Base-by-base conservation (phyloP, 1,140 invertebrate genomes). In the Ips nitidus region DNA sequence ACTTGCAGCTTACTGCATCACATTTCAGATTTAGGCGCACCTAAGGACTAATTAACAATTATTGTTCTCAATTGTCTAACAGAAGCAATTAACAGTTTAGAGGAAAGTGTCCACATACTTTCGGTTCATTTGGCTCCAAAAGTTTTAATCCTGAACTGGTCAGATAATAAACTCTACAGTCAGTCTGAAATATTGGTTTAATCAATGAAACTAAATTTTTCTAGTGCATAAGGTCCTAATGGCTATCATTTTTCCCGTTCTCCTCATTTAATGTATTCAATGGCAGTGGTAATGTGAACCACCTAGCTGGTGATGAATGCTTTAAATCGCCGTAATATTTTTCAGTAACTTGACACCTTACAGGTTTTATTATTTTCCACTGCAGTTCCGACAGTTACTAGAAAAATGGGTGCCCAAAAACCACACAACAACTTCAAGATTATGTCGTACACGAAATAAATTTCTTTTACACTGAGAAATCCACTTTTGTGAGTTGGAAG, bases 291-390 rank as follows among this genome's bases (percentile, higher is more conserved):
- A 68, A 68, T 68, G 52, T 52, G 45, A 68, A 60, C 66, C 66
- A 60, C 66, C 66, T 53, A 59, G 52, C 57, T 60, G 47, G 66
- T 68, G 66, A 68, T 68, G 66, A 60, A 68, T 68, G 66, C 66
- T 39, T 68, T 60, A 60, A 59, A 68, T 68, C 45, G 66, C 45
- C 53, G 66, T 68, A 68, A 68, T 68, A 68, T 68, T 68, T 68
- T 68, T 68, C 57, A 40, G 66, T 53, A 68, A 68, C 66, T 68
- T 68, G 66, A 68, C 66, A 60, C 66, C 45, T 68, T 60, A 68
- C 66, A 68, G 66, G 66, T 59, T 60, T 60, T 60, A 68, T 68
- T 68, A 68, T 68, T 68, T 67, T 68, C 60, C 60, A 68, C 58
- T 37, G 57, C 41, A 45, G 56, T 68, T 60, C 66, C 66, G 66